Evolutionary conservation across 2,113 vertebrate species (phyloP), one percentile per base, ranked within the genome.

Genomic region (Rhinogobius similis): DNA sequence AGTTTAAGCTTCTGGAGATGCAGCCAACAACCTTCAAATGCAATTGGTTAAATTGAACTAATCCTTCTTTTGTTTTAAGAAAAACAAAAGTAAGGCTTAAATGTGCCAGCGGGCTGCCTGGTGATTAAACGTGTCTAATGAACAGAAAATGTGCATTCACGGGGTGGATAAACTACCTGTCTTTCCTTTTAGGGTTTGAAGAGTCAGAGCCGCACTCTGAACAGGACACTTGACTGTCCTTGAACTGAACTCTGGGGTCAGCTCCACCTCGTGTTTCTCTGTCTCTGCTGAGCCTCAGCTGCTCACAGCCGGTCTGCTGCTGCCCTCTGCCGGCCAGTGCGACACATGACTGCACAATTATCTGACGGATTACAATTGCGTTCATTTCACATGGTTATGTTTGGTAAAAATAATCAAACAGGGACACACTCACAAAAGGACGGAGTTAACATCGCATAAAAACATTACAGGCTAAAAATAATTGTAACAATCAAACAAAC

Each of bases 311-410:
- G 27, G 70, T 39, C 55, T 73, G 44, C 65, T 83, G 76, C 81
- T 86, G 86, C 68, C 88, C 77, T 55, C 88, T 91, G 82, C 79
- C 83, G 89, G 82, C 11, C 10, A 0, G 46, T 16, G 24, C n/a
- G 44, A 43, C 59, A n/a, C 4, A 39, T 5, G 11, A 32, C 20
- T 21, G 10, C 16, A 20, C 29, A 21, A 32, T 10, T 29, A n/a
- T 2, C 6, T 18, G 24, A 24, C n/a, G n/a, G n/a, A n/a, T n/a
- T n/a, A 12, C 52, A 53, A 3, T 53, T 21, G 10, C 21, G 8
- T 53, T 21, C n/a, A 18, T 46, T 46, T 46, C 43, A 18, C 46
- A 50, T 20, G 2, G 7, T 21, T 46, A 46, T 10, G 8, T 50
- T 50, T 21, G 21, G 46, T 18, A 20, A 20, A 46, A 46, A 46